Percentiles rank a stretch among this genome's conserved stretches.
phyloP scores from a whole-genome alignment of 1,140 invertebrate species.

The Thaumetopoea pityocampa region DNA sequence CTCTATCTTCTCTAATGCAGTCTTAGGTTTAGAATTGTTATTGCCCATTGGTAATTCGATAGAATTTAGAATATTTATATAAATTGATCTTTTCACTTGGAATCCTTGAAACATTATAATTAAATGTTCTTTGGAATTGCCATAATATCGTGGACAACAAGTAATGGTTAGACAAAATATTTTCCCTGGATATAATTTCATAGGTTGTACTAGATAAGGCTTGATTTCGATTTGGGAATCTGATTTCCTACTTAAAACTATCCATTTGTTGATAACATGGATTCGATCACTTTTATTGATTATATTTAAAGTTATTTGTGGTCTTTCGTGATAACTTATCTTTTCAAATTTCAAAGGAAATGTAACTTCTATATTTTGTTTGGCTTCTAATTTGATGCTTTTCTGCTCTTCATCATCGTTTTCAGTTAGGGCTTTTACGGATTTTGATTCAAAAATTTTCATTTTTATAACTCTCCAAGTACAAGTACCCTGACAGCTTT shows the following conservation, averaged over 20 bases:
- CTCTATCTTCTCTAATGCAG: slow-evolving; percentile 27
- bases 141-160: slow-evolving; percentile 62
- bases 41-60: slow-evolving; percentile 2
- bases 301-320: slow-evolving; percentile 33
- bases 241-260: slow-evolving; percentile 48
- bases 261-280: slow-evolving; percentile 56
- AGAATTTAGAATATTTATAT: slow-evolving; percentile 41
- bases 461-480: slow-evolving; percentile 80
- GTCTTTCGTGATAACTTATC: slow-evolving; percentile 35
- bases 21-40: slow-evolving; percentile 1
- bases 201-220: slow-evolving; percentile 44
- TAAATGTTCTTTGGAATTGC: slow-evolving; percentile 49
- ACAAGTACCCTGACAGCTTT: slow-evolving; percentile 79
- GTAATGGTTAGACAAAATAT: slow-evolving; percentile 41
- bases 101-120: slow-evolving; percentile 56
- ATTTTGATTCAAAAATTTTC: slow-evolving; percentile 29
- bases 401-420: slow-evolving; percentile 31
- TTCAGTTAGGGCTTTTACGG: neutral
- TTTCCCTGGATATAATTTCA: slow-evolving; percentile 40
- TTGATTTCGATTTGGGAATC: slow-evolving; percentile 48
- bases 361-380: slow-evolving; percentile 45
- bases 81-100: slow-evolving; percentile 54
- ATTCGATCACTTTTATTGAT: slow-evolving; percentile 48
- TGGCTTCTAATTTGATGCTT: slow-evolving; percentile 35
- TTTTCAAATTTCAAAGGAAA: slow-evolving; percentile 51